Conservation (phyloP, 1,140 invertebrate genomes). For the Drosophila tristis region DNA sequence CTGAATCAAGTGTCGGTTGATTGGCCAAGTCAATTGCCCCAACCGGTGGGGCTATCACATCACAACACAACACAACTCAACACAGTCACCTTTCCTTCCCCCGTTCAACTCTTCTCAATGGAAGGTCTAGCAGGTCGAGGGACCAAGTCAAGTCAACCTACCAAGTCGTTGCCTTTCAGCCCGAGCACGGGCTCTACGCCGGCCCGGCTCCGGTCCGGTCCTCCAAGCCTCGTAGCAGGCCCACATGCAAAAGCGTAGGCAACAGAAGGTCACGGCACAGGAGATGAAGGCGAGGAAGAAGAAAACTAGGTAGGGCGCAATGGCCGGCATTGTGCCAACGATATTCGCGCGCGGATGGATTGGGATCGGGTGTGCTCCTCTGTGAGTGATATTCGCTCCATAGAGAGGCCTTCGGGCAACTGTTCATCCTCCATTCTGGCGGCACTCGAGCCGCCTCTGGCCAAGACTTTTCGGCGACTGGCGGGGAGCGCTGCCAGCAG, state of each 20-base stretch:
- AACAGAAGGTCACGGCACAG: constrained; percentile 62
- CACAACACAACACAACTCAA: no score
- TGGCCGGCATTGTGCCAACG: constrained; percentile 41
- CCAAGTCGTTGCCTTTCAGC: constrained; percentile 1
- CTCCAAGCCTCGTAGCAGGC: constrained; percentile 55
- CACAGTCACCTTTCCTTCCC: no score
- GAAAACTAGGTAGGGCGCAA: constrained; percentile 64
- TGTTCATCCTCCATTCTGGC: constrained; percentile 20
- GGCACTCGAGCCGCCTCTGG: constrained; percentile 27
- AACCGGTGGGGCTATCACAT: no score
- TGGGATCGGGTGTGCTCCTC: constrained; percentile 1
- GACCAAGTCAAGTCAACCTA: constrained; percentile 12
- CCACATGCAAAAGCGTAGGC: constrained; percentile 62
- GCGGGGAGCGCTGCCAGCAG: constrained; percentile 4
- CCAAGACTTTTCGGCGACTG: constrained; percentile 47
- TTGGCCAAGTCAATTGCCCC: constrained; percentile 32
- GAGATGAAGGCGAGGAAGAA: constrained; percentile 69
- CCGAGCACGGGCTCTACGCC: background rate
- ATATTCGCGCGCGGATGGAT: background rate
- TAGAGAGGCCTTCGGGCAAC: constrained; percentile 44
- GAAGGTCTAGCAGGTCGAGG: background rate
- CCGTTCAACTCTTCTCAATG: no score
- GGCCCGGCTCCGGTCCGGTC: constrained; percentile 7
- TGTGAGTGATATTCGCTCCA: constrained; percentile 33
- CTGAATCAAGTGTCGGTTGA: constrained; percentile 3